Evolutionary conservation across 2,797 vertebrate genomes (phyloP), one percentile per base, ranked within the genome.

Genomic region (Heliangelus exortis): DNA sequence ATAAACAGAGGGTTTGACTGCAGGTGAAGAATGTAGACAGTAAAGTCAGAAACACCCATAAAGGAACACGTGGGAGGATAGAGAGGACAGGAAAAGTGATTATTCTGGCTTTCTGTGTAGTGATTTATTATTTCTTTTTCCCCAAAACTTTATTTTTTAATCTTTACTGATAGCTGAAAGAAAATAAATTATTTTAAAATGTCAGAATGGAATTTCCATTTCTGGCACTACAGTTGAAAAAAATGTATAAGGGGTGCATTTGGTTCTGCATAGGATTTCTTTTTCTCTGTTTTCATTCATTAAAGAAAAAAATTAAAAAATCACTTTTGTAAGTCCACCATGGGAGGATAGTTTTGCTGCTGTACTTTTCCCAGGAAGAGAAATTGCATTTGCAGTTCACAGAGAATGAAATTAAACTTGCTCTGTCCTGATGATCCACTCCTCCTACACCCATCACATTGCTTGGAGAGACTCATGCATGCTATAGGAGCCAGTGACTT

Each of bases 11-110:
- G 8, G 29, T 82, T 94, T 94, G 71, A 90, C 71, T 96, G 90
- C 88, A 95, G 94, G 94, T 96, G 93, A 89, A 93, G 90, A 95
- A 94, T 95, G 86, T 83, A 89, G 86, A 84, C 84, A 92, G 84
- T 90, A 88, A 93, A 94, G 87, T 39, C 73, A 81, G 50, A 88
- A 91, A 93, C 92, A 84, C 10, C 6, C 63, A 22, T 87, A 82
- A 92, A 92, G 88, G 63, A 95, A 91, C 91, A 92, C 55, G 91
- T 93, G 51, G 94, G 91, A 94, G 76, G 71, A 75, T 78, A 34
- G 47, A 61, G 33, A 95, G 29, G 73, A 88, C 55, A 75, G 83
- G 76, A 63, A 92, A 92, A 90, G 36, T 90, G 83, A 93, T 93
- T 91, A 94, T 90, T 92, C 81, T 84, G 73, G 8, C 66, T 92